Evolutionary conservation across 2,888 invertebrate species (phyloP), one percentile per base, ranked within the genome.

Genomic region (Cinara cedri): DNA sequence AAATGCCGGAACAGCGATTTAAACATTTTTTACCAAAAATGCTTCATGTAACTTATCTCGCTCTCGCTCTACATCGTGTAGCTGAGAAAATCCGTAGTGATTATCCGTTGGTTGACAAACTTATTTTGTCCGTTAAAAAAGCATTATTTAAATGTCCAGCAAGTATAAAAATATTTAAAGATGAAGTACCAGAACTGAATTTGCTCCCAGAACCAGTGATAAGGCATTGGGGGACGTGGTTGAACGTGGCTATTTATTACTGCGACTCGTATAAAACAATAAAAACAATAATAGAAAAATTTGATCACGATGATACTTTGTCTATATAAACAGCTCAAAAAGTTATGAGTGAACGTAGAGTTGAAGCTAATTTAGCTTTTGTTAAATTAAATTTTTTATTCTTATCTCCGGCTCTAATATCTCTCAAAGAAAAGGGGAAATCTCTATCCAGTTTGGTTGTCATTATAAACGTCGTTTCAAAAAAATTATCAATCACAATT

Each of bases 221-320:
- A 6, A 75, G 76, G 3, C 44, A 72, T 21, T 81, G 82, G 75
- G 81, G 81, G 6, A 82, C 80, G n/a, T 81, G 81, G 81, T 55
- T 80, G 13, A 44, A n/a, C 3, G 80, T 26, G 21, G 44, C 71
- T 51, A 55, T 71, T 60, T 80, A 80, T 60, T 80, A 80, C 62
- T 42, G 42, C 1, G 65, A 65, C 44, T 51, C 51, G 2, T 80
- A 62, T 44, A 14, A 55, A 57, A 54, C 19, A 0, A 70, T 78
- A n/a, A 66, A 51, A 62, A 70, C 21, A 66, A 68, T 68, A 55
- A 42, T 55, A 42, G 9, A 42, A 6, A 19, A 16, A 71, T 71
- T 55, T 21, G 14, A 57, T 42, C 24, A 21, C 3, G 9, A 57
- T 11, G 44, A 71, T 57, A 42, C 14, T 55, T 57, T n/a, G 13